Evolutionary conservation across 2,888 invertebrate genomes (phyloP), one percentile per base, ranked within the genome.

Genomic region (Acrobeloides nanus): DNA sequence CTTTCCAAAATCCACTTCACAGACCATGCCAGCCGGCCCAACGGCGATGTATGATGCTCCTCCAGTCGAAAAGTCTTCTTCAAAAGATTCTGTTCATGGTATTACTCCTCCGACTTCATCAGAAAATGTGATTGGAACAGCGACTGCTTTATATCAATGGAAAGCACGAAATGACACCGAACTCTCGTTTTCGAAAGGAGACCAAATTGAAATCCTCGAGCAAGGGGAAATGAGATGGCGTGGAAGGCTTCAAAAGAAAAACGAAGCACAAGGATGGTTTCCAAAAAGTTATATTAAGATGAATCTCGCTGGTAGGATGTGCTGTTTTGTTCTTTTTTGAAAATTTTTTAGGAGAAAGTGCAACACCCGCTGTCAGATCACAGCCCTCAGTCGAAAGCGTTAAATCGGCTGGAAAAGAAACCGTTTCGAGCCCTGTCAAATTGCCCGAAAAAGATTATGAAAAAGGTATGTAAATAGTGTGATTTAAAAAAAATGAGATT

Each of bases 151-250:
- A 44, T 82, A 80, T 67, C 79, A 79, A 12, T 83, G 82, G 79
- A 77, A 78, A 60, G 81, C 82, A 12, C 78, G 79, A 35, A 80
- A 80, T 59, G 79, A 80, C 39, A 80, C 80, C 57, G 82, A 83
- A 64, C 74, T 83, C 43, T 76, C 80, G 0, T 81, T 83, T 62
- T 77, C 78, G 50, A 81, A 82, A 70, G 82, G 81, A 44, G 82
- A 82, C 61, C 66, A 76, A 17, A 79, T 83, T 48, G 75, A 73
- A 48, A 80, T 83, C 20, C 76, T 78, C 46, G 81, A 82, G 64
- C 80, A 82, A 66, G 76, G 81, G 76, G 81, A 81, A 45, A 79
- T 80, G 73, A 82, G 82, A 81, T 82, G 81, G 80, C 80, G 79
- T 51, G 83, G 83, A 3, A 79, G 81, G 57, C 25, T 59, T 20